phyloP scores from a whole-genome alignment of 2,888 invertebrate species.

The Stenodema calcarata region DNA sequence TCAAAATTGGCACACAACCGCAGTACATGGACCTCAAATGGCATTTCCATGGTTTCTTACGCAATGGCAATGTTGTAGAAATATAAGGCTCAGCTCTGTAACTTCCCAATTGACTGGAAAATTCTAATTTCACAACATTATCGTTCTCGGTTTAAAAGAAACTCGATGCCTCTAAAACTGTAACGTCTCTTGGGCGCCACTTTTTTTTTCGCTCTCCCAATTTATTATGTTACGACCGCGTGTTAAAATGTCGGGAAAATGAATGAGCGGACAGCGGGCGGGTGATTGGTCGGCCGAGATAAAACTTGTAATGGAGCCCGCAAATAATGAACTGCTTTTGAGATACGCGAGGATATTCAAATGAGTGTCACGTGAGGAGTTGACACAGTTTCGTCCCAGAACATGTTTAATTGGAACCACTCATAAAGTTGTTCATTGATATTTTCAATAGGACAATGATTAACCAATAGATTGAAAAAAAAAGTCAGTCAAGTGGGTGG shows the following conservation, averaged over 20 bases:
- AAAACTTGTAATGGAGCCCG: constrained; percentile 35
- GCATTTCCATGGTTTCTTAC: too few relatives aligned
- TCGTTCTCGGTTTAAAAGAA: background rate
- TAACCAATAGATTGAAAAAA: too few relatives aligned
- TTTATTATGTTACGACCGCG: constrained; percentile 13
- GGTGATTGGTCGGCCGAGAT: constrained; percentile 29
- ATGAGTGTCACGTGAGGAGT: background rate
- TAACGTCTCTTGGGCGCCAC: background rate
- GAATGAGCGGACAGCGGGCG: constrained; percentile 17
- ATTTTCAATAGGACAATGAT: too few relatives aligned
- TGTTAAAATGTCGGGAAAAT: constrained; percentile 3
- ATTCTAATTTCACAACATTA: too few relatives aligned
- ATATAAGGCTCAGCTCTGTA: too few relatives aligned
- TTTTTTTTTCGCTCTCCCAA: background rate
- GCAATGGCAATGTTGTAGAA: too few relatives aligned
- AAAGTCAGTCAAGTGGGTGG: too few relatives aligned
- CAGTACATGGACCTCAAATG: too few relatives aligned
- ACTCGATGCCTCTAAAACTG: background rate
- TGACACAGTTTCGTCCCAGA: background rate
- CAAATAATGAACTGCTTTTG: background rate
- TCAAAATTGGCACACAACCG: too few relatives aligned
- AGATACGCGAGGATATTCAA: background rate
- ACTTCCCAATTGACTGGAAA: too few relatives aligned
- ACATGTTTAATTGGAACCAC: background rate
- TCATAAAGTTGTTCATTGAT: too few relatives aligned